These are phyloP conservation scores for Yasuhikotakia modesta DNA, from an alignment of 2,797 vertebrate genomes.

Conservation along the genomic window DNA sequence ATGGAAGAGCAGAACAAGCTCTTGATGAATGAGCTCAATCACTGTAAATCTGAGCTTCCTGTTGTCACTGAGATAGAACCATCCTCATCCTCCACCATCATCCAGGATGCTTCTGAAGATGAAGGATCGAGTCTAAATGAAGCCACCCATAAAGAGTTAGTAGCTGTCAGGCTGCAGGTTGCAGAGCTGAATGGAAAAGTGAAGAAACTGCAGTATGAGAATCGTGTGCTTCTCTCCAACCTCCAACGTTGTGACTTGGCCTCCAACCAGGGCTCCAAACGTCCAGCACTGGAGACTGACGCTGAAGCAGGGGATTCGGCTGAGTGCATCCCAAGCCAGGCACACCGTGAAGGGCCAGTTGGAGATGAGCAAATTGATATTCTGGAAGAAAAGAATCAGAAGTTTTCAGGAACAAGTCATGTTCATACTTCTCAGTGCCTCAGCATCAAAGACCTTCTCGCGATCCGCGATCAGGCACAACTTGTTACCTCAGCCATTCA, in stretches of 20 bases:
- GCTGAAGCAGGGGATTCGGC: slow-evolving; percentile 92
- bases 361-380: slow-evolving; percentile 72
- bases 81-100: slow-evolving; percentile 48
- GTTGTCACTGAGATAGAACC: slow-evolving; percentile 67
- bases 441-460: slow-evolving; percentile 84
- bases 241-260: slow-evolving; percentile 96
- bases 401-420: slow-evolving; percentile 57
- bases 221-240: slow-evolving; percentile 93
- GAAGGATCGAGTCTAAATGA: slow-evolving; percentile 91
- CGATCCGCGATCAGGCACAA: slow-evolving; percentile 87
- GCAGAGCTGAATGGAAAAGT: slow-evolving; percentile 95
- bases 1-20: slow-evolving; percentile 96
- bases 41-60: slow-evolving; percentile 90
- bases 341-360: slow-evolving; percentile 75
- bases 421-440: slow-evolving; percentile 70
- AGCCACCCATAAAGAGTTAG: slow-evolving; percentile 83
- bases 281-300: slow-evolving; percentile 88
- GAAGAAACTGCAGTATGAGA: slow-evolving; percentile 98
- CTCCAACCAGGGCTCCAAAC: slow-evolving; percentile 82
- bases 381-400: slow-evolving; percentile 72
- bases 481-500: slow-evolving; percentile 92
- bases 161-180: slow-evolving; percentile 88
- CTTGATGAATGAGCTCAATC: slow-evolving; percentile 91
- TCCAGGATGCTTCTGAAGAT: slow-evolving; percentile 80
- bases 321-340: slow-evolving; percentile 83